Conservation (phyloP, 1,140 invertebrate species). For the Elysia chlorotica region DNA sequence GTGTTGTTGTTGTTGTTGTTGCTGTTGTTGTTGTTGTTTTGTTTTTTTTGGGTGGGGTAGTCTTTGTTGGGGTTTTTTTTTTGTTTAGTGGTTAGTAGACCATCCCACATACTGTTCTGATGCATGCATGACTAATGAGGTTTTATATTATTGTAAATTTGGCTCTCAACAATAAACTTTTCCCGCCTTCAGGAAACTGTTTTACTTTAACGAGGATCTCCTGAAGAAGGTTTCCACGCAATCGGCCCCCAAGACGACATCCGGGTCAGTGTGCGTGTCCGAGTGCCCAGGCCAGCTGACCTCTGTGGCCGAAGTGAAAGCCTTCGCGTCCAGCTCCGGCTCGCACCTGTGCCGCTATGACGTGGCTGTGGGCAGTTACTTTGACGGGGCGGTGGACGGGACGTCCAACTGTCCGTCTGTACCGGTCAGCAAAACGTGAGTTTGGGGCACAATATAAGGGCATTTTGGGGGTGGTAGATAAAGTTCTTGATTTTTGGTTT, state of each 20-base stretch:
- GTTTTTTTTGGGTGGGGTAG: too few species aligned
- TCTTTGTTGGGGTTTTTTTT: too few species aligned
- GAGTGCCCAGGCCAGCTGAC: constrained; percentile 32
- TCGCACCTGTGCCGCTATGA: constrained; percentile 41
- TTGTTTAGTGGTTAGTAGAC: too few species aligned
- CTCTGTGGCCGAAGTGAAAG: constrained; percentile 15
- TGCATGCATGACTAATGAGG: too few species aligned
- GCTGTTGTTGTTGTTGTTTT: too few species aligned
- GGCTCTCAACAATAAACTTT: too few species aligned
- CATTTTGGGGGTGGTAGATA: too few species aligned
- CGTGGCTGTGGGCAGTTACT: constrained; percentile 21
- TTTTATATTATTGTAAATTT: too few species aligned
- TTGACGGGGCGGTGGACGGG: constrained; percentile 5
- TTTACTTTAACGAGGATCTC: constrained; percentile 37
- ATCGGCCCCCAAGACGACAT: constrained; percentile 1
- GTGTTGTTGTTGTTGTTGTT: too few species aligned
- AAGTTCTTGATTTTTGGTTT: too few species aligned
- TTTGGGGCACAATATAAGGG: too few species aligned
- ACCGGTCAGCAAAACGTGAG: background rate
- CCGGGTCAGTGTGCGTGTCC: constrained; percentile 35
- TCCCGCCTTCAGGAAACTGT: constrained; percentile 34
- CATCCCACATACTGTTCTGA: too few species aligned
- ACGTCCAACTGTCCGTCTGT: constrained; percentile 21
- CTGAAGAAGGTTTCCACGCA: constrained; percentile 19
- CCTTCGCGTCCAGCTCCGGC: constrained; percentile 19